phyloP scores from a whole-genome alignment of 2,888 invertebrate species.

The Brachynemurus nebulosus region DNA sequence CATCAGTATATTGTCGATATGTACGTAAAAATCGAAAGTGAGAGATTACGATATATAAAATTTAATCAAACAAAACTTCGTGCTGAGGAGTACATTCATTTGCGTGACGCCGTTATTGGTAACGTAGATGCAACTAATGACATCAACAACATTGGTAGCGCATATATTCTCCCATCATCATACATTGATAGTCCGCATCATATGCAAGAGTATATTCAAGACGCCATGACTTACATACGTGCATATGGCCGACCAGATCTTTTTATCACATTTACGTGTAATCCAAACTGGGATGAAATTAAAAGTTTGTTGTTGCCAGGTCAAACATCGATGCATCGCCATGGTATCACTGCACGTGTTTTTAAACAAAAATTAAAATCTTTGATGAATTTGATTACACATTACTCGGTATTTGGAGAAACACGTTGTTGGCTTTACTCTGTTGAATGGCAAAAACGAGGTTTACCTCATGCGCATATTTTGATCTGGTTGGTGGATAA shows the following conservation, averaged over 20 bases:
- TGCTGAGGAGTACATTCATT: constrained; percentile 22
- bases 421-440: constrained; percentile 11
- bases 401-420: constrained; percentile 13
- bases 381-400: constrained; percentile 17
- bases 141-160: constrained; percentile 16
- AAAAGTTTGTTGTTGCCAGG: constrained; percentile 10
- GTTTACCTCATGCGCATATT: constrained; percentile 24
- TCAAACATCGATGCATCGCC: constrained; percentile 15
- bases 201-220: constrained; percentile 24
- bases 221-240: constrained; percentile 25
- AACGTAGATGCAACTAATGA: constrained; percentile 14
- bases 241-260: constrained; percentile 24
- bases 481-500: constrained; percentile 22
- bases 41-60: constrained; percentile 22
- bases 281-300: constrained; percentile 23
- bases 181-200: constrained; percentile 21
- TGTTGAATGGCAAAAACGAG: constrained; percentile 23
- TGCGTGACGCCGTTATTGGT: constrained; percentile 18
- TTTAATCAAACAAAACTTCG: constrained; percentile 23
- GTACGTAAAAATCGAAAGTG: constrained; percentile 26
- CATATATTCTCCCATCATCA: constrained; percentile 18
- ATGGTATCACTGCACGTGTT: constrained; percentile 21
- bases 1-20: constrained; percentile 26
- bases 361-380: constrained; percentile 20
- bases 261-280: constrained; percentile 23